Conservation (phyloP, 2,888 invertebrate species). For the Cremastinae sp. region DNA sequence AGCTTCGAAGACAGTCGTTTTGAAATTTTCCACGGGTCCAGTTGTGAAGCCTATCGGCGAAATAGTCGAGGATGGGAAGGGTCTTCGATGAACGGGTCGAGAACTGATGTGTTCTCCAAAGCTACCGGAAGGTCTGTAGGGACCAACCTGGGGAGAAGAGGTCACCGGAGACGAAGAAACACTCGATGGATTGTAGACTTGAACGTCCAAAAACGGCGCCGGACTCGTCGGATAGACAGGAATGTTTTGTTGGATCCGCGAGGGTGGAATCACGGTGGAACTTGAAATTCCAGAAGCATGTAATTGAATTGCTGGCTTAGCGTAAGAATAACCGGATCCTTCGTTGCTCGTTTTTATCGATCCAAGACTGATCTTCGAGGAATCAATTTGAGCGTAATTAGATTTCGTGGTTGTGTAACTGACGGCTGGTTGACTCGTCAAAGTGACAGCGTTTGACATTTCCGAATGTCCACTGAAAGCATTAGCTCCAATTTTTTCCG, state of each 20-base stretch:
- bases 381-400: slow-evolving; percentile 54
- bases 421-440: slow-evolving; percentile 54
- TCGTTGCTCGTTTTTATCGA: slow-evolving; percentile 20
- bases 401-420: slow-evolving; percentile 46
- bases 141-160: too few relatives aligned
- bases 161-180: slow-evolving; percentile 45
- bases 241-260: slow-evolving; percentile 33
- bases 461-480: slow-evolving; percentile 72
- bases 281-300: slow-evolving; percentile 33
- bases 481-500: slow-evolving; percentile 74
- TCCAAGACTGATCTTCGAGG: slow-evolving; percentile 62
- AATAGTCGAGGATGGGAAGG: slow-evolving; percentile 60
- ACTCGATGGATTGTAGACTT: slow-evolving; percentile 65
- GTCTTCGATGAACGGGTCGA: too few relatives aligned
- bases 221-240: slow-evolving; percentile 67
- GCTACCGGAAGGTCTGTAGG: too few relatives aligned
- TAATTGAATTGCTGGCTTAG: slow-evolving; percentile 48
- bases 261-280: slow-evolving; percentile 49
- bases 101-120: too few relatives aligned
- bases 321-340: slow-evolving; percentile 67
- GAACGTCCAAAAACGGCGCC: slow-evolving; percentile 68
- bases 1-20: slow-evolving; percentile 69
- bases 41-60: slow-evolving; percentile 70
- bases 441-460: slow-evolving; percentile 56
- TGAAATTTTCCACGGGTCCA: slow-evolving; percentile 68